A percentile compares a stretch with the other conserved stretches of the same genome.
Conservation (phyloP, 2,113 vertebrate genomes). For the Penelope pileata region DNA sequence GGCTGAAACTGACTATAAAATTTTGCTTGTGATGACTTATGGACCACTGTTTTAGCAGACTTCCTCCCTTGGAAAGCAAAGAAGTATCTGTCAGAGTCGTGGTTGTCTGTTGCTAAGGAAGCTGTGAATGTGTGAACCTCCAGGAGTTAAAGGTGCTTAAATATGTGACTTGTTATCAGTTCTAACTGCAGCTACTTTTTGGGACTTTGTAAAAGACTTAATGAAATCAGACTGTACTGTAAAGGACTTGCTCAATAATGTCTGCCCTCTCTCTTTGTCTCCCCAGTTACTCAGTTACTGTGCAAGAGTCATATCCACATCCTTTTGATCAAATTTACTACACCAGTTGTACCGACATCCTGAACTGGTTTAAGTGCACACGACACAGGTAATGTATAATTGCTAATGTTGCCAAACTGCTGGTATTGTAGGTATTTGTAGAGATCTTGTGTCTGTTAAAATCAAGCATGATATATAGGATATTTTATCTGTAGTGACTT, state of each 20-base stretch:
- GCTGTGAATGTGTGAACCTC: neutral
- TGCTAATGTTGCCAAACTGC: neutral
- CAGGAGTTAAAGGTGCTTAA: neutral
- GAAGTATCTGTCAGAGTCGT: neutral
- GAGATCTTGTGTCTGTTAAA: neutral
- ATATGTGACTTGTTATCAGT: neutral
- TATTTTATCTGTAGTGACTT: neutral
- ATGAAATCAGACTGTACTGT: neutral
- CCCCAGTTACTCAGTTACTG: constrained; percentile 91
- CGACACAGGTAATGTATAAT: constrained; percentile 86
- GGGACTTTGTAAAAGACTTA: neutral
- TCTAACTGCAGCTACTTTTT: neutral
- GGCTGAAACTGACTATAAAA: neutral
- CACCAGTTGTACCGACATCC: constrained; percentile 94
- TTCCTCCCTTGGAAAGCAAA: neutral
- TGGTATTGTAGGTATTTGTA: neutral
- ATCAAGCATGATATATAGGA: neutral
- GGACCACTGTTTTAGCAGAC: neutral
- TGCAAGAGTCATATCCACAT: constrained; percentile 95
- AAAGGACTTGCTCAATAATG: neutral
- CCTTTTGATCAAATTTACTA: constrained; percentile 97
- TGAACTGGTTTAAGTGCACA: constrained; percentile 99
- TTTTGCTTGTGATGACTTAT: neutral
- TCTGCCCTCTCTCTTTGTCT: neutral
- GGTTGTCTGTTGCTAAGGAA: neutral